Evolutionary conservation across 2,113 vertebrate genomes (phyloP), one percentile per base, ranked within the genome.

Genomic region (Platysteira castanea): DNA sequence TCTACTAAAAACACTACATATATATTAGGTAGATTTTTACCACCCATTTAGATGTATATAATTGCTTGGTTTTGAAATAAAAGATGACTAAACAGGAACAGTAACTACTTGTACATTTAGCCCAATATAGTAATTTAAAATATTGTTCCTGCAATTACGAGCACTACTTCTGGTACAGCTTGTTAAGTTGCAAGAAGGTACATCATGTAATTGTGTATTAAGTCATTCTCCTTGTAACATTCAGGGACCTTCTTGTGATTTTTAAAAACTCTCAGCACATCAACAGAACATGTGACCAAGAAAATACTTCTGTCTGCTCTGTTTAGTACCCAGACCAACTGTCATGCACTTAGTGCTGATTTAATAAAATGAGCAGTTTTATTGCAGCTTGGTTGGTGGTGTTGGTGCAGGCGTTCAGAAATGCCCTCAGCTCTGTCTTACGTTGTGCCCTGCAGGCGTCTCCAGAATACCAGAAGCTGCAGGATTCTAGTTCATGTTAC

Each of bases 381-480:
- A 3, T 13, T 81, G 83, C 64, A 68, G 35, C 15, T 78, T 64
- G 27, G 30, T 67, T 76, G 19, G 35, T 71, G 41, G 7, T 86
- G 52, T n/a, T 95, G 56, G 56, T 68, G 27, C 23, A 37, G 4
- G 13, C 17, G 17, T 33, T 74, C 64, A 57, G 77, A 86, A 95
- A 26, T 0, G 0, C 21, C 61, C 52, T 82, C 54, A 90, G 37
- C 10, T 63, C n/a, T 82, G 37, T 70, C 50, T 78, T 74, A 47
- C 57, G 16, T 60, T 90, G 50, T 68, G 77, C 12, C 44, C 73
- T 84, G 15, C 86, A 99, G 99, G 97, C 97, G 33, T 99, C 99
- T 74, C 75, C 87, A 84, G 99, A 99, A 33, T 99, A 99, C 96
- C 98, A 99, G 96, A 98, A 97, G 83, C 98, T 99, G 37, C 99